phyloP scores from a whole-genome alignment of 2,888 invertebrate species.

The Euplagia quadripunctaria region DNA sequence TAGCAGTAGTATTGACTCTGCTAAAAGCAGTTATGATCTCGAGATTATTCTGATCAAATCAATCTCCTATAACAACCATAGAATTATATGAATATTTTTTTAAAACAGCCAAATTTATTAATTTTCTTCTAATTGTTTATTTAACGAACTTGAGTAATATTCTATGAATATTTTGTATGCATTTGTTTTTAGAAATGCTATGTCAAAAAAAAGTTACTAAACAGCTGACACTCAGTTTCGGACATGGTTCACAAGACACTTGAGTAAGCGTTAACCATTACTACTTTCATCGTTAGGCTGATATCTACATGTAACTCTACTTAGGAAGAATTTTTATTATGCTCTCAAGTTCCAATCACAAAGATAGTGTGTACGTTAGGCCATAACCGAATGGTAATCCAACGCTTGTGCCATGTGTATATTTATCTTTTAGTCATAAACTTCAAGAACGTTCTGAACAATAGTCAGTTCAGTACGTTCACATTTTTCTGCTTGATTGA shows the following conservation, averaged over 20 bases:
- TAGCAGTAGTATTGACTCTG: too few species aligned
- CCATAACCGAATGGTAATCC: conserved; percentile 73
- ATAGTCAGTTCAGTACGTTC: conserved; percentile 43
- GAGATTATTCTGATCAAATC: too few species aligned
- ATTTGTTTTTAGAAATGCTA: too few species aligned
- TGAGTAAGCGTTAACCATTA: conserved; percentile 35
- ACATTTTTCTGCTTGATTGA: conserved; percentile 74
- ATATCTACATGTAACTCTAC: conserved; percentile 49
- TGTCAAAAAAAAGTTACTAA: conserved; percentile 1
- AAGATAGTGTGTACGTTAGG: conserved; percentile 75
- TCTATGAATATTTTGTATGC: background rate
- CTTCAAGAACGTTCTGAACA: conserved; percentile 48
- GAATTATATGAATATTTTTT: too few species aligned
- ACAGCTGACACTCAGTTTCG: conserved; percentile 5
- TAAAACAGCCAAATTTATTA: too few species aligned
- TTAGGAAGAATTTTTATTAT: conserved; percentile 75
- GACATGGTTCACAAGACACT: conserved; percentile 57
- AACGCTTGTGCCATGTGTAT: conserved; percentile 73
- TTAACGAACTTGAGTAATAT: background rate
- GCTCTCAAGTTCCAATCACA: conserved; percentile 78
- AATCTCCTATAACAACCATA: too few species aligned
- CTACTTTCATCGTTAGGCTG: conserved; percentile 44
- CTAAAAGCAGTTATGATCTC: too few species aligned
- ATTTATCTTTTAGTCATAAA: conserved; percentile 59
- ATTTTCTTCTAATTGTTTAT: too few species aligned